Percentiles rank a stretch among this genome's conserved stretches.
phyloP scores from a whole-genome alignment of 2,888 invertebrate genomes.

The Melinaea marsaeus region DNA sequence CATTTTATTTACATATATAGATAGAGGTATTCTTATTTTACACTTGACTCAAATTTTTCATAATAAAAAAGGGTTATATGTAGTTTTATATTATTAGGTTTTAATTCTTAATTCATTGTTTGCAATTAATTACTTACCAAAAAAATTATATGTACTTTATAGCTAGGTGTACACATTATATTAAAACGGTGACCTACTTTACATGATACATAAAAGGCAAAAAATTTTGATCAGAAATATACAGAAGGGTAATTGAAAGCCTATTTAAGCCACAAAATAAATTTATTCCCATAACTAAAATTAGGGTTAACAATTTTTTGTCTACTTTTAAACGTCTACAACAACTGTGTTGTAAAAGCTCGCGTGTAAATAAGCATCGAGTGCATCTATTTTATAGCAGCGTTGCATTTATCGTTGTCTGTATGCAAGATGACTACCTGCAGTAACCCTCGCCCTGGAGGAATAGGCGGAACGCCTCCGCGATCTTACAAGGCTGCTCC shows the following conservation, averaged over 20 bases:
- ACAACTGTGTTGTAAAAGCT: conserved; percentile 69
- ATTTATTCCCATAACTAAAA: conserved; percentile 70
- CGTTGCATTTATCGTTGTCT: conserved; percentile 45
- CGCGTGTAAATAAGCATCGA: conserved; percentile 69
- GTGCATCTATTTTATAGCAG: conserved; percentile 66
- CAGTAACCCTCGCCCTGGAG: conserved; percentile 99
- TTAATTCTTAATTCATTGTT: too few species aligned
- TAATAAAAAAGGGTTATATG: too few species aligned
- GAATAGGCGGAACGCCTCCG: conserved; percentile 97
- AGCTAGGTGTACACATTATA: too few species aligned
- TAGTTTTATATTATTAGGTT: too few species aligned
- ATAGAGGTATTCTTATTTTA: too few species aligned
- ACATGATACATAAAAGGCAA: not conserved
- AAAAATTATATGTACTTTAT: too few species aligned
- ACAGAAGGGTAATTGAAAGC: conserved; percentile 24
- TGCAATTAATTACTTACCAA: too few species aligned
- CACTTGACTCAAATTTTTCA: too few species aligned
- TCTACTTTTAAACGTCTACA: conserved; percentile 70
- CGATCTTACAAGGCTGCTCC: conserved; percentile 97
- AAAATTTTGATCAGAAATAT: not conserved
- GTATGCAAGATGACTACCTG: conserved; percentile 73
- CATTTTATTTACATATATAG: too few species aligned
- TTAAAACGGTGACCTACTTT: not conserved
- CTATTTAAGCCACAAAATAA: conserved; percentile 65
- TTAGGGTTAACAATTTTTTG: conserved; percentile 62